Evolutionary conservation across 2,113 vertebrate species (phyloP), one percentile per base, ranked within the genome.

Genomic region (Atrichornis clamosus): DNA sequence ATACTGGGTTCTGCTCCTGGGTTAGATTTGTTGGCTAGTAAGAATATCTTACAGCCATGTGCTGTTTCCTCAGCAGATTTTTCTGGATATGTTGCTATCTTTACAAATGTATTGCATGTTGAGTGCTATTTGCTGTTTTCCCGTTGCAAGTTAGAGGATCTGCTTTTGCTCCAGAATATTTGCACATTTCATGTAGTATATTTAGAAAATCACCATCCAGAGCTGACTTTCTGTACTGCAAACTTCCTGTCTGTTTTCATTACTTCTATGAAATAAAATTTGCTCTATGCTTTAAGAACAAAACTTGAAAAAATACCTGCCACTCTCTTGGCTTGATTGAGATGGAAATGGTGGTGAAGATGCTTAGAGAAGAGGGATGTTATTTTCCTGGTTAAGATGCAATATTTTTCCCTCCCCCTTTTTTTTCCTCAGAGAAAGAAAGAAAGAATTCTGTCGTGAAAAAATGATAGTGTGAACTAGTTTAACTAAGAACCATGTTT

Each of bases 341-440:
- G 21, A 30, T 84, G 47, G 10, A 33, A 60, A 27, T 44, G 52
- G 39, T 15, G 44, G 62, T 16, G 60, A 87, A 32, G 47, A 44
- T 39, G 4, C 37, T 69, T 62, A 10, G 47, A 58, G 13, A 50
- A 84, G 26, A 74, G 10, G 7, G 32, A 22, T 26, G 22, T 83
- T 69, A 11, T 37, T 68, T 89, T 78, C 18, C 53, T 84, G 39
- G 11, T 8, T 75, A 47, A 68, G 21, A 22, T 59, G 12, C 1
- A 13, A 1, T n/a, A n/a, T 62, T 73, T 11, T 7, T 3, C 2
- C 3, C 5, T 1, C 3, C 5, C 1, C 0, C 0, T 1, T 27
- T 35, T 80, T 28, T 35, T 10, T 3, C 0, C 8, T 8, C 7
- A 9, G 17, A 42, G 19, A 47, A 69, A 27, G 19, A 47, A 69